Conservation (phyloP, 2,888 invertebrate species). For the Furcula furcula region DNA sequence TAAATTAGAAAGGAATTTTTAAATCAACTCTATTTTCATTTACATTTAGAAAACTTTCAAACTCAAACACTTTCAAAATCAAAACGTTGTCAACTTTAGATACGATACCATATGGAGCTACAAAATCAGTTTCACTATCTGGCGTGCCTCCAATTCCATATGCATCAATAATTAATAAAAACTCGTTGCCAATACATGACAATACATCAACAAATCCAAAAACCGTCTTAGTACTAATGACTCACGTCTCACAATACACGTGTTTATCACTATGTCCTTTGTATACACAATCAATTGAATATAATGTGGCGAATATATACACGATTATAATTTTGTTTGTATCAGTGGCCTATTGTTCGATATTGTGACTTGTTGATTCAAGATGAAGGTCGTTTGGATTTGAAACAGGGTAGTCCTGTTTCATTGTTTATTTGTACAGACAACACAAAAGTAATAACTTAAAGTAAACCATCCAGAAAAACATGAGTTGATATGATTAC, state of each 20-base stretch:
- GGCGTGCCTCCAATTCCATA: constrained; percentile 61
- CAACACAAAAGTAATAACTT: no score
- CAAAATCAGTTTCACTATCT: constrained; percentile 45
- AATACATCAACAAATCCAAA: constrained; percentile 77
- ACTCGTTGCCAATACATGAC: constrained; percentile 55
- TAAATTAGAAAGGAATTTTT: no score
- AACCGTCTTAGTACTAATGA: constrained; percentile 64
- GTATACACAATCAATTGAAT: constrained; percentile 52
- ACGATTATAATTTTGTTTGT: constrained; percentile 26
- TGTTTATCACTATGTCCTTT: constrained; percentile 67
- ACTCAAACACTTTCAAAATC: no score
- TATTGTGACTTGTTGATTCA: constrained; percentile 18
- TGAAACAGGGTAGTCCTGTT: no score
- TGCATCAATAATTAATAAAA: constrained; percentile 52
- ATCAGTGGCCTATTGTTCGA: constrained; percentile 24
- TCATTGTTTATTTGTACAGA: no score
- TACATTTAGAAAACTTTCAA: no score
- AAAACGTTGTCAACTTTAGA: no score
- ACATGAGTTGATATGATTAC: no score
- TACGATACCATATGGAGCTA: no score
- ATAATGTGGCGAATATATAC: constrained; percentile 22
- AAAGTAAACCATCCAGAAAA: no score
- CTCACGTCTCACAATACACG: constrained; percentile 77
- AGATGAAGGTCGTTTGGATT: constrained; percentile 27
- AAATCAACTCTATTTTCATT: no score